These are phyloP conservation scores for Petrocephalus zakoni DNA, from an alignment of 2,113 vertebrate species.

Conservation along the genomic window DNA sequence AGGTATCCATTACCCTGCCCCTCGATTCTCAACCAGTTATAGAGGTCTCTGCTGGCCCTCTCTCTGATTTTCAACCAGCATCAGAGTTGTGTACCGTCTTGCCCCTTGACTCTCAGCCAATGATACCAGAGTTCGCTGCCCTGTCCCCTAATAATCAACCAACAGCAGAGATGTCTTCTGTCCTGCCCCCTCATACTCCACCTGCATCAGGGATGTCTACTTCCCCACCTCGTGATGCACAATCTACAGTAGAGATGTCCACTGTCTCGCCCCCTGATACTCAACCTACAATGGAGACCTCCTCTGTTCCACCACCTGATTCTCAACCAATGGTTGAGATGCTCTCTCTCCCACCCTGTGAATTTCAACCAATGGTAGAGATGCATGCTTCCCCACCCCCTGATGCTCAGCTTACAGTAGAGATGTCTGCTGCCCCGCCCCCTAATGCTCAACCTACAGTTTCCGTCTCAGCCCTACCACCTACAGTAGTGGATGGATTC, in stretches of 20 bases:
- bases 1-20: neutral
- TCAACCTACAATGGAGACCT: neutral
- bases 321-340: neutral
- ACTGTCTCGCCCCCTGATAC: neutral
- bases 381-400: neutral
- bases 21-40: neutral
- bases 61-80: neutral
- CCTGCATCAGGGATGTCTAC: neutral
- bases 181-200: neutral
- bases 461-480: no score
- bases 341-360: neutral
- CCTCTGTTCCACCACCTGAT: neutral
- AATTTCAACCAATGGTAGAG: neutral
- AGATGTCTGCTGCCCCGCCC: neutral
- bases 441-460: neutral
- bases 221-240: neutral
- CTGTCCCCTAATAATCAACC: neutral
- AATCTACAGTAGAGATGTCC: neutral
- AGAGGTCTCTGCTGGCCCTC: neutral
- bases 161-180: neutral
- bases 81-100: no score
- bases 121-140: neutral
- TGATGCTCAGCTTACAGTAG: neutral
- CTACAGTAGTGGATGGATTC: neutral
- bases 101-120: neutral